These are phyloP conservation scores for Frankliniella fusca DNA, from an alignment of 2,888 invertebrate species.

Conservation along the genomic window DNA sequence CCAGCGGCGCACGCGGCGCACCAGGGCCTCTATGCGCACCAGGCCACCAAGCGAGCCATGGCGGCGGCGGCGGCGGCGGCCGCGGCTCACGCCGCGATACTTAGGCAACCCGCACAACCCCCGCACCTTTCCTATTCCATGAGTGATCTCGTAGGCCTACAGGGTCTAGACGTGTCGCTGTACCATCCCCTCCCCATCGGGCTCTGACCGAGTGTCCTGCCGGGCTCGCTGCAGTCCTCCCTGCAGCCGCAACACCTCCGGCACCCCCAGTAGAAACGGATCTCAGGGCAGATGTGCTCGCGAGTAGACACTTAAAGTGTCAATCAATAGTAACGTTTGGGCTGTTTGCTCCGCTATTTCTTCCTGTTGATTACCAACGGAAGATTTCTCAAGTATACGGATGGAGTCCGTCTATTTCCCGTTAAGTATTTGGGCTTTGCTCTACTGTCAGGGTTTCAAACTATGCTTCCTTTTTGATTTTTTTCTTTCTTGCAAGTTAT, in stretches of 20 bases:
- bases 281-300: not conserved
- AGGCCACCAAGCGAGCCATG: slow-evolving; percentile 51
- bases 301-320: not conserved
- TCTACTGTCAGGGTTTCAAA: not conserved
- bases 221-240: slow-evolving; percentile 38
- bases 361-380: too few species aligned
- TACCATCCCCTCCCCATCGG: slow-evolving; percentile 70
- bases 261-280: not conserved
- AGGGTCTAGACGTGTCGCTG: slow-evolving; percentile 64
- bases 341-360: not conserved
- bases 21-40: slow-evolving; percentile 45
- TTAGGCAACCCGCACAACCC: slow-evolving; percentile 37
- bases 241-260: slow-evolving; percentile 45
- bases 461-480: too few species aligned
- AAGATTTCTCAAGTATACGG: not conserved
- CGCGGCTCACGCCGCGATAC: slow-evolving; percentile 38
- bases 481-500: too few species aligned
- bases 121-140: slow-evolving; percentile 60
- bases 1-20: slow-evolving; percentile 41
- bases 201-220: slow-evolving; percentile 57
- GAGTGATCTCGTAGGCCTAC: slow-evolving; percentile 67
- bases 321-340: too few species aligned
- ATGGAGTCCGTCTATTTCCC: not conserved
- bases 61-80: slow-evolving; percentile 59
- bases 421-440: slow-evolving; percentile 43